Percentiles rank a stretch among this genome's conserved stretches.
Evolutionary conservation across 2,797 vertebrate genomes (phyloP).

Genomic region (Artibeus jamaicensis): DNA sequence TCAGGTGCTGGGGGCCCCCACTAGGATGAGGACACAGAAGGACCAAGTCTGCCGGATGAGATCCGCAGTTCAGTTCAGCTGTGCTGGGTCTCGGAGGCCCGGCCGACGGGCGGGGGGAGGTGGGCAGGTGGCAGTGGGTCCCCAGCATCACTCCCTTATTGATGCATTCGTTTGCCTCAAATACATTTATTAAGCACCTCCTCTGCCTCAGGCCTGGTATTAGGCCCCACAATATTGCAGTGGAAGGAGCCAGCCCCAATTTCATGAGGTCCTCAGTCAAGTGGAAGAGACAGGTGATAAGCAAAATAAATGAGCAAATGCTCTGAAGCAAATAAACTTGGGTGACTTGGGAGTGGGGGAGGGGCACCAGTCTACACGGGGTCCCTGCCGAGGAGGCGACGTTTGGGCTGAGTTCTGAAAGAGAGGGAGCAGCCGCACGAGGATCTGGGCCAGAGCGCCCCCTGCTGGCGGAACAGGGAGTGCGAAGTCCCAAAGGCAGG

Average conservation of each 20-base stretch:
- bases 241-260: neutral
- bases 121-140: neutral
- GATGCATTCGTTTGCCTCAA: neutral
- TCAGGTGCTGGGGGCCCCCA: neutral
- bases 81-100: neutral
- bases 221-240: neutral
- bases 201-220: neutral
- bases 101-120: neutral
- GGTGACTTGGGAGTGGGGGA: neutral
- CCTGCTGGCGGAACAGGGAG: neutral
- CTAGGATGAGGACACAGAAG: neutral
- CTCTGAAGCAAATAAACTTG: neutral
- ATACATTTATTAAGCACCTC: neutral
- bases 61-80: neutral
- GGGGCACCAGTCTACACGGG: neutral
- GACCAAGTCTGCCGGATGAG: neutral
- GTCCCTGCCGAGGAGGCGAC: neutral
- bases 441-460: neutral
- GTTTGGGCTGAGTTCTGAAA: neutral
- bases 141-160: neutral
- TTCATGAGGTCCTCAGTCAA: neutral
- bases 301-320: neutral
- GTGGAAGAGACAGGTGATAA: neutral
- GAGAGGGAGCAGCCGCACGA: neutral
- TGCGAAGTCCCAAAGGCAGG: neutral